Conservation (phyloP, 2,888 invertebrate genomes). For the Mesorhabditis spiculigera region DNA sequence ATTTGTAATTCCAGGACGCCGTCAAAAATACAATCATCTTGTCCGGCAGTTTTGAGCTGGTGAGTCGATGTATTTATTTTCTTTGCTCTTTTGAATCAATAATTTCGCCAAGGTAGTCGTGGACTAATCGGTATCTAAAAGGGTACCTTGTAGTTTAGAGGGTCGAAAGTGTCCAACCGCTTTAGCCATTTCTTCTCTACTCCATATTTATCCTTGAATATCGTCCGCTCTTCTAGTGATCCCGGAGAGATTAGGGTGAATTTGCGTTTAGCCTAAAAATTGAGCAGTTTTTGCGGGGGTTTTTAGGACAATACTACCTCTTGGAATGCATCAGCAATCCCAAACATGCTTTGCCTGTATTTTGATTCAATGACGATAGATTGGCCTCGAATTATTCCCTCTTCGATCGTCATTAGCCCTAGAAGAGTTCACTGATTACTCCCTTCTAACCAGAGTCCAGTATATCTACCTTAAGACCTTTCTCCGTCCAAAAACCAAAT, state of each 20-base stretch:
- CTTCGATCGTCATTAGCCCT: slow-evolving; percentile 52
- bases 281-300: background rate
- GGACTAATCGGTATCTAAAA: slow-evolving; percentile 23
- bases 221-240: slow-evolving; percentile 39
- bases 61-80: slow-evolving; percentile 25
- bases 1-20: slow-evolving; percentile 45
- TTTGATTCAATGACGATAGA: slow-evolving; percentile 35
- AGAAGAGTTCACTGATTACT: background rate
- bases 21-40: slow-evolving; percentile 57
- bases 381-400: slow-evolving; percentile 39
- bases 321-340: slow-evolving; percentile 23
- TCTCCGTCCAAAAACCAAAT: no score
- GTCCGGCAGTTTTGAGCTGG: slow-evolving; percentile 57
- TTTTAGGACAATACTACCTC: slow-evolving; percentile 8
- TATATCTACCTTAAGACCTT: no score
- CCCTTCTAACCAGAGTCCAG: no score
- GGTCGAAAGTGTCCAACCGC: slow-evolving; percentile 16
- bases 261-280: slow-evolving; percentile 32
- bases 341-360: slow-evolving; percentile 36
- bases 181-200: slow-evolving; percentile 35
- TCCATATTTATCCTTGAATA: slow-evolving; percentile 27
- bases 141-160: slow-evolving; percentile 7
- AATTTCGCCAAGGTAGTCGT: slow-evolving; percentile 32
- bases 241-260: slow-evolving; percentile 33
- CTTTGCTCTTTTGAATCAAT: background rate